Conservation (phyloP, 1,140 invertebrate species). For the Araneus ventricosus region DNA sequence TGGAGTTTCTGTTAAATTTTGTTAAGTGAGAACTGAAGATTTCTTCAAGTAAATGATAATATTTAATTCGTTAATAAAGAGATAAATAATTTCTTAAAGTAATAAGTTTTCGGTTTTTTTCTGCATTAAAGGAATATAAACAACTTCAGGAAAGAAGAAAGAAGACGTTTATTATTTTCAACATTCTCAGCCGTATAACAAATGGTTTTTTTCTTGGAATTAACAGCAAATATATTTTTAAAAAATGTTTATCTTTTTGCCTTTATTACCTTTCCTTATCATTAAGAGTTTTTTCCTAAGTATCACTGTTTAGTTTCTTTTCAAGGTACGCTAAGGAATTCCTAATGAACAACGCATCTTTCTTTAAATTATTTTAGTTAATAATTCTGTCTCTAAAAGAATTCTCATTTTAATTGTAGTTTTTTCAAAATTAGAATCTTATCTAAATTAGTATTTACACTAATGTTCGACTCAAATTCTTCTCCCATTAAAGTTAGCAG, state of each 20-base stretch:
- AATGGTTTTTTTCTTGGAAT: not conserved
- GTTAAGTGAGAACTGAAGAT: too few relatives aligned
- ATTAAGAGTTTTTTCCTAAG: not conserved
- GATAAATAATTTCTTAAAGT: too few relatives aligned
- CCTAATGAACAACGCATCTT: not conserved
- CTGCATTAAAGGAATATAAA: too few relatives aligned
- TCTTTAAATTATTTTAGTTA: not conserved
- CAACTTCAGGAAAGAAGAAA: too few relatives aligned
- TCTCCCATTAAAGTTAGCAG: not conserved
- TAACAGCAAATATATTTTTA: not conserved
- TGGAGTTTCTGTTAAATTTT: too few relatives aligned
- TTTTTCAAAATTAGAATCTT: constrained; percentile 5
- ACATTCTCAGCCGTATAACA: not conserved
- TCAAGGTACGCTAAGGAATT: not conserved
- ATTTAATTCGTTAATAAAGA: too few relatives aligned
- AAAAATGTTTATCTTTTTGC: not conserved
- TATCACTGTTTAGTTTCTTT: not conserved
- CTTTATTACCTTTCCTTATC: not conserved
- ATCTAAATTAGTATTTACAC: constrained; percentile 26
- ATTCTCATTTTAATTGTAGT: not conserved
- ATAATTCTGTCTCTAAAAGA: not conserved
- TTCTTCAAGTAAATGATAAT: too few relatives aligned
- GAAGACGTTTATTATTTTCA: not conserved
- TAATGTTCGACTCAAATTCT: constrained; percentile 7
- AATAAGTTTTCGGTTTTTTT: too few relatives aligned